Evolutionary conservation across 2,113 vertebrate genomes (phyloP), one percentile per base, ranked within the genome.

Genomic region (Dicentrarchus labrax): DNA sequence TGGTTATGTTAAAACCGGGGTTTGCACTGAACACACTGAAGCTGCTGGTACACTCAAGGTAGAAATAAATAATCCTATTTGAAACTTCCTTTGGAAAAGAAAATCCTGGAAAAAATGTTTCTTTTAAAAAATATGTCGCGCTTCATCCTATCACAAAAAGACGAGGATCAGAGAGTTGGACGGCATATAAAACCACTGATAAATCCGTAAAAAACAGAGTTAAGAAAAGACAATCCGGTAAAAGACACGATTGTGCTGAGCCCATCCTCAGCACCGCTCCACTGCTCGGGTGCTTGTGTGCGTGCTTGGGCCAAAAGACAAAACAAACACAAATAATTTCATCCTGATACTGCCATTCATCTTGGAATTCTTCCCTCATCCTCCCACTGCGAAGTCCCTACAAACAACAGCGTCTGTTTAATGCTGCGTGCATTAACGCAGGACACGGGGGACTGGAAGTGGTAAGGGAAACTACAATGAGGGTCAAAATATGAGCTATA

Each of bases 141-240:
- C 41, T 79, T 88, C 74, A 89, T 90, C 84, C 67, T 76, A 71
- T 91, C 70, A 90, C 78, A 93, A 89, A 91, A 80, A 83, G 86
- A 87, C 39, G 22, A 86, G 71, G 76, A 86, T 84, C 73, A 48
- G 72, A 88, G 76, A 76, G 73, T 77, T 13, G 57, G 61, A 75
- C 45, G 41, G 86, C 66, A 73, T 94, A 92, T 86, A 92, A 93
- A 94, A 91, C 62, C 77, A 69, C 79, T 78, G 60, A 87, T 72
- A 85, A 86, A 87, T 88, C 72, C 16, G 66, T 91, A 87, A 86
- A 91, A 92, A 90, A 93, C 66, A 75, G 54, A 72, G 72, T 82
- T 88, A 82, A 84, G 85, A 92, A 92, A 92, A 88, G 64, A 78
- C 71, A 68, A 67, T 83, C 57, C 8, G 15, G 67, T 83, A 78